phyloP scores from a whole-genome alignment of 2,888 invertebrate species.

The Acanthococcus lagerstroemiae region DNA sequence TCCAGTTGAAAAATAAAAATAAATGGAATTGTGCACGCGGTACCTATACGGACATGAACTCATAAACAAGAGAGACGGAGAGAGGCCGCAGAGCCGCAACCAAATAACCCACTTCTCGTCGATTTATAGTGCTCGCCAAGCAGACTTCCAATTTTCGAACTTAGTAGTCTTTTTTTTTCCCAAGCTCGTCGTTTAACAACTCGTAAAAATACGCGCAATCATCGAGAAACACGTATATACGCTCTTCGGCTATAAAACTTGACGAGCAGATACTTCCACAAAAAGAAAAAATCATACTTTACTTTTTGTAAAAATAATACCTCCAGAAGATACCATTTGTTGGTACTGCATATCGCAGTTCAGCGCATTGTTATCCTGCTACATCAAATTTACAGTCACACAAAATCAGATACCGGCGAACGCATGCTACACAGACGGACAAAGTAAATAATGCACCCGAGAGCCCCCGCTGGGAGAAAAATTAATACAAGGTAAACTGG shows the following conservation, averaged over 20 bases:
- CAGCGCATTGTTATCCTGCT: not conserved
- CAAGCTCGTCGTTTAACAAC: not conserved
- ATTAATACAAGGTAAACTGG: constrained; percentile 27
- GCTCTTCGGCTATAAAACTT: too few species aligned
- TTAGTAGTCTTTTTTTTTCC: not conserved
- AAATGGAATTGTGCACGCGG: not conserved
- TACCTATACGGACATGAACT: not conserved
- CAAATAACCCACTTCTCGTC: too few species aligned
- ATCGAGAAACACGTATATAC: too few species aligned
- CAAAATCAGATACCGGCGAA: constrained; percentile 10
- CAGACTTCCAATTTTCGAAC: not conserved
- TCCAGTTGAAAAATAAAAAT: not conserved
- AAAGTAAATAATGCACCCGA: not conserved
- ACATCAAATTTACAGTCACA: not conserved
- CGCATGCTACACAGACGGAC: constrained; percentile 12
- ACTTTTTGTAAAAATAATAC: not conserved
- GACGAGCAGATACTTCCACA: not conserved
- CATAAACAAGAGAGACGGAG: not conserved
- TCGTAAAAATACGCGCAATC: constrained; percentile 2
- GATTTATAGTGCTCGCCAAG: not conserved
- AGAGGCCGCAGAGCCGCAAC: not conserved
- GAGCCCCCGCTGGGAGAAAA: constrained; percentile 24
- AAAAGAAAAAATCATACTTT: not conserved
- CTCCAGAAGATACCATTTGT: not conserved
- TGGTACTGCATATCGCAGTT: too few species aligned